Percentiles rank a stretch among this genome's conserved stretches.
Conservation (phyloP, 2,113 vertebrate genomes). For the Etia nguti region DNA sequence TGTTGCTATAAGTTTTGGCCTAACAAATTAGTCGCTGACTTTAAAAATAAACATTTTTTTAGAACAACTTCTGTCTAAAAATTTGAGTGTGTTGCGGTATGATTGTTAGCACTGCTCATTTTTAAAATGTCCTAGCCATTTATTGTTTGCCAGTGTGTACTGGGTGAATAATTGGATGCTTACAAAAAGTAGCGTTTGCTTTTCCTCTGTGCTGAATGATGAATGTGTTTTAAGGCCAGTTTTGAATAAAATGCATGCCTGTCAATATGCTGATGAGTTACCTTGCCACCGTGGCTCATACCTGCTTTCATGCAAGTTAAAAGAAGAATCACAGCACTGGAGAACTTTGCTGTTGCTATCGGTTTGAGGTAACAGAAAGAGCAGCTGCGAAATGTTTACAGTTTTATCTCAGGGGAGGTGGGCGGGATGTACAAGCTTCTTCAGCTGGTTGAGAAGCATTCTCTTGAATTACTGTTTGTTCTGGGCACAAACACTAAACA, state of each 20-base stretch:
- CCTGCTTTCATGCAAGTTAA: not conserved
- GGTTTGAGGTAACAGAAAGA: slow-evolving; percentile 18
- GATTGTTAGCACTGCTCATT: not conserved
- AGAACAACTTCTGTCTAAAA: not conserved
- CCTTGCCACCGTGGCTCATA: not conserved
- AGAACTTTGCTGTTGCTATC: not conserved
- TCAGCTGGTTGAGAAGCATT: slow-evolving; percentile 68
- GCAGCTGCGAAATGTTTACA: slow-evolving; percentile 70
- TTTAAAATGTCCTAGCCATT: not conserved
- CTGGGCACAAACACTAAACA: slow-evolving; percentile 72
- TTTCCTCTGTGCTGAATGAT: not conserved
- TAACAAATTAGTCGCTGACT: not conserved
- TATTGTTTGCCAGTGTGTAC: not conserved
- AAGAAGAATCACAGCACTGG: not conserved
- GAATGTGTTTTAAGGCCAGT: not conserved
- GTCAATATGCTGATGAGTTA: not conserved
- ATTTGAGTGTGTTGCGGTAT: not conserved
- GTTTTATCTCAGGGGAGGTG: slow-evolving; percentile 44
- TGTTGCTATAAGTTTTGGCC: not conserved
- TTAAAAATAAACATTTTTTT: not conserved
- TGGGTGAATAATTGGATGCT: not conserved
- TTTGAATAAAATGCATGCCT: not conserved
- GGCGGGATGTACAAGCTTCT: slow-evolving; percentile 67
- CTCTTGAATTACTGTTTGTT: slow-evolving; percentile 74
- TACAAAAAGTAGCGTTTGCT: not conserved